These are phyloP conservation scores for Odocoileus virginianus DNA, from an alignment of 2,113 vertebrate species.

Conservation along the genomic window DNA sequence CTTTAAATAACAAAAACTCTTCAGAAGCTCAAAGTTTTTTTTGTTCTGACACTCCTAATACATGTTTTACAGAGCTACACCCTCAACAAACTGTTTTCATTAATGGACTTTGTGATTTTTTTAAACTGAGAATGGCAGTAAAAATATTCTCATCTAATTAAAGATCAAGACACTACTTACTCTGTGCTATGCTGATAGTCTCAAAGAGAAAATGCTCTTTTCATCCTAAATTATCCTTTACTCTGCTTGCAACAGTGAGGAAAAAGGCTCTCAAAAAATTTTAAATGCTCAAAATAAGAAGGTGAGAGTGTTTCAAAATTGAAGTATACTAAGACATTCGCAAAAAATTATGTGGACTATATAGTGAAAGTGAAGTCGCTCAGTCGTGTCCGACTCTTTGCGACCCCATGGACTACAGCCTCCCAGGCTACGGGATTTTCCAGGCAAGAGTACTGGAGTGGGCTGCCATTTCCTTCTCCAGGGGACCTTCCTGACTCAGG, in stretches of 20 bases:
- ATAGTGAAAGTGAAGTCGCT: neutral
- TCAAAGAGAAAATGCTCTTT: slow-evolving; percentile 4
- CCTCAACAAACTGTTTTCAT: neutral
- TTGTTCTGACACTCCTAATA: neutral
- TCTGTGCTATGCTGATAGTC: neutral
- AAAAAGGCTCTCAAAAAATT: neutral
- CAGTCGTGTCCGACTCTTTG: too few species aligned
- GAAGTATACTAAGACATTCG: neutral
- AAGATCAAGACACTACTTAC: neutral
- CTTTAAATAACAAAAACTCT: neutral
- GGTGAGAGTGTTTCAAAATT: neutral
- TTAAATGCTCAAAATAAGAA: neutral
- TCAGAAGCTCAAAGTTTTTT: neutral
- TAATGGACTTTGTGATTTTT: neutral
- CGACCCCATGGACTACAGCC: too few species aligned
- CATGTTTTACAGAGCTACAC: neutral
- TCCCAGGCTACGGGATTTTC: too few species aligned
- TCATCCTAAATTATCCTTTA: neutral
- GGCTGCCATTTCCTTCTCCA: too few species aligned
- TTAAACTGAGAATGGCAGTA: neutral
- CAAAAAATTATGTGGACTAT: neutral
- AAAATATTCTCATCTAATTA: neutral
- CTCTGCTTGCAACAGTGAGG: neutral
- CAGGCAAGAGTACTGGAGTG: too few species aligned
- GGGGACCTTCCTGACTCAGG: too few species aligned